phyloP scores from a whole-genome alignment of 2,797 vertebrate genomes.

The Silurus aristotelis region DNA sequence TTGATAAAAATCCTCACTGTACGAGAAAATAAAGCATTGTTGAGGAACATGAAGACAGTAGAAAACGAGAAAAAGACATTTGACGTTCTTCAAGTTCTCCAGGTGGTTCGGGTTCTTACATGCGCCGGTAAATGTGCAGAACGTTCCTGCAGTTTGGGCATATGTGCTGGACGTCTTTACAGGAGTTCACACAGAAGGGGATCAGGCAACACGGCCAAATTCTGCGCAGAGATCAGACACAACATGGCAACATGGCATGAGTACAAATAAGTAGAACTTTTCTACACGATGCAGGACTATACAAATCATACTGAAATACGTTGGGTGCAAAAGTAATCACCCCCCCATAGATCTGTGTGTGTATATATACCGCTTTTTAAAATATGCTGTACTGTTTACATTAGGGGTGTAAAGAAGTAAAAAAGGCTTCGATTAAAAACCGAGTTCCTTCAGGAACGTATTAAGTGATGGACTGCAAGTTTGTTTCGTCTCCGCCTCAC shows the following conservation, averaged over 20 bases:
- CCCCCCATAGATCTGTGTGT: neutral
- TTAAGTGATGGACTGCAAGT: too few relatives aligned
- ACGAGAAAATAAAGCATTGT: too few relatives aligned
- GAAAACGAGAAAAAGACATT: too few relatives aligned
- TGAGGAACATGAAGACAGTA: too few relatives aligned
- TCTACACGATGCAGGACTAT: neutral
- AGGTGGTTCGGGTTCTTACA: slow-evolving; percentile 12
- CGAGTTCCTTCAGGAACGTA: too few relatives aligned
- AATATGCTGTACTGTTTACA: too few relatives aligned
- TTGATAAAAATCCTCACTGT: too few relatives aligned
- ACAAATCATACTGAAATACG: neutral
- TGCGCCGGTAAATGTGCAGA: slow-evolving; percentile 35
- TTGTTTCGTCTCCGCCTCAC: too few relatives aligned
- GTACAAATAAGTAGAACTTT: neutral
- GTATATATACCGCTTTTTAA: too few relatives aligned
- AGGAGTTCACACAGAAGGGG: slow-evolving; percentile 41
- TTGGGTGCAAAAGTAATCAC: neutral
- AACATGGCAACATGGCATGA: neutral
- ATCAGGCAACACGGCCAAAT: slow-evolving; percentile 46
- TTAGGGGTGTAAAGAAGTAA: too few relatives aligned
- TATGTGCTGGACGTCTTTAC: slow-evolving; percentile 39
- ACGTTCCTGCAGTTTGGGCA: slow-evolving; percentile 41
- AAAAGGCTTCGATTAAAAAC: too few relatives aligned
- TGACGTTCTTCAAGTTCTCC: neutral
- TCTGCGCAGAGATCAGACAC: slow-evolving; percentile 21